A percentile compares a stretch with the other conserved stretches of the same genome.
Conservation (phyloP, 1,140 invertebrate species). For the Zeugodacus cucurbitae region DNA sequence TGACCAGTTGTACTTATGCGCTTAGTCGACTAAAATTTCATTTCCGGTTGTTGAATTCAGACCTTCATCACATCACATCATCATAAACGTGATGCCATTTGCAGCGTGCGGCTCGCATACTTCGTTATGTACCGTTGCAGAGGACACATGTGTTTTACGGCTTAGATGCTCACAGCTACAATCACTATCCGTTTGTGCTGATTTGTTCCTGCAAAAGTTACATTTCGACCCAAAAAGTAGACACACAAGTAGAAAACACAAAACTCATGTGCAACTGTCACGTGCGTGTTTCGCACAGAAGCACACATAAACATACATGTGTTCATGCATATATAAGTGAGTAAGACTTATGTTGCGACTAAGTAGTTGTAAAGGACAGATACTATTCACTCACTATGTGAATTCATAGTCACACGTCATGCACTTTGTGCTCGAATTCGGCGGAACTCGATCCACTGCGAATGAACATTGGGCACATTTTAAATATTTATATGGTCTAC, state of each 20-base stretch:
- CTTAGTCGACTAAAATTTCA: slow-evolving; percentile 27
- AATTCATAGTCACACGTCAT: background rate
- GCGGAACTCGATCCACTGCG: background rate
- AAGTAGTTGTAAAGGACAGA: background rate
- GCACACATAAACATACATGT: background rate
- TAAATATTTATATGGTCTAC: background rate
- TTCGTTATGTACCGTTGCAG: background rate
- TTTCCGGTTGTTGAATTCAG: background rate
- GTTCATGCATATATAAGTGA: background rate
- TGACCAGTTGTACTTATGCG: background rate
- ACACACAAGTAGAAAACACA: background rate
- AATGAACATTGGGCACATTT: background rate
- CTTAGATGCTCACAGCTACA: background rate
- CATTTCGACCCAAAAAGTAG: background rate
- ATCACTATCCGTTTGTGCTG: background rate
- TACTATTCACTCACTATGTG: no score
- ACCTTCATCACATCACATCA: slow-evolving; percentile 1
- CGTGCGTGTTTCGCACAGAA: background rate
- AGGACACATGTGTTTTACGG: background rate
- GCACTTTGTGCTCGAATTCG: background rate
- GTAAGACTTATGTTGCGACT: background rate
- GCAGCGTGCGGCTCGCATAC: background rate
- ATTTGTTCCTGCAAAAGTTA: background rate
- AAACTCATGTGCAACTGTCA: background rate
- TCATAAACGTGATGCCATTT: background rate